Conservation (phyloP, 2,113 vertebrate species). For the Setophaga coronata region DNA sequence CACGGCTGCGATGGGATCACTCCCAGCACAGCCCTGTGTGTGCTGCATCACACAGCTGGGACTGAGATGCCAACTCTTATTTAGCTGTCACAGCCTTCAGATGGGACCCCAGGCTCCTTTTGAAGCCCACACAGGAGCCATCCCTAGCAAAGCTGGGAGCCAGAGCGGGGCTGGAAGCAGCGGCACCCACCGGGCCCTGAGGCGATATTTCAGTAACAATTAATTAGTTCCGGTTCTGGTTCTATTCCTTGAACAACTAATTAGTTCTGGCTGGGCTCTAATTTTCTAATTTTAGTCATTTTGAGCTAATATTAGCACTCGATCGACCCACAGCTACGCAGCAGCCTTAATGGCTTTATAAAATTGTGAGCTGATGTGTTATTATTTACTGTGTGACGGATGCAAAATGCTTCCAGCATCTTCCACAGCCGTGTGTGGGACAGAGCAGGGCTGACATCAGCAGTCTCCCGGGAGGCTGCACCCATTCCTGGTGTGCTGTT, state of each 20-base stretch:
- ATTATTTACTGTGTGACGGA: neutral
- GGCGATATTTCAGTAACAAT: neutral
- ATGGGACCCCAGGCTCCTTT: neutral
- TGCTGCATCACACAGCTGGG: neutral
- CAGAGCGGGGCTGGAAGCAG: neutral
- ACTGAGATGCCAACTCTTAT: neutral
- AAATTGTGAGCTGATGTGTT: neutral
- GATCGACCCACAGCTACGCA: neutral
- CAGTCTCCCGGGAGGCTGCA: neutral
- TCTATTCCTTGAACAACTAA: constrained; percentile 41
- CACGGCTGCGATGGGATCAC: fast-evolving
- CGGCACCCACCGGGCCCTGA: neutral
- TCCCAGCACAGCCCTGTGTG: neutral
- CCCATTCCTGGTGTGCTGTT: neutral
- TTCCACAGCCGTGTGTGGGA: fast-evolving
- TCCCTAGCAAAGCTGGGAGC: neutral
- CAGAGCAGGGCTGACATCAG: neutral
- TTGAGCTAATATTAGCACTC: constrained; percentile 48
- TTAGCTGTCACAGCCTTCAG: neutral
- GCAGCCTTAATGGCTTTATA: neutral
- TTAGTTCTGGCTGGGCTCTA: constrained; percentile 40
- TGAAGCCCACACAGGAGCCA: neutral
- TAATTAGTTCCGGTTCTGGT: constrained; percentile 63
- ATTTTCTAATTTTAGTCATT: constrained; percentile 57
- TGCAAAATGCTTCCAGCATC: neutral